Percentiles rank a stretch among this genome's conserved stretches.
These are phyloP conservation scores for Papilio demoleus DNA, from an alignment of 2,888 invertebrate species.

Conservation along the genomic window DNA sequence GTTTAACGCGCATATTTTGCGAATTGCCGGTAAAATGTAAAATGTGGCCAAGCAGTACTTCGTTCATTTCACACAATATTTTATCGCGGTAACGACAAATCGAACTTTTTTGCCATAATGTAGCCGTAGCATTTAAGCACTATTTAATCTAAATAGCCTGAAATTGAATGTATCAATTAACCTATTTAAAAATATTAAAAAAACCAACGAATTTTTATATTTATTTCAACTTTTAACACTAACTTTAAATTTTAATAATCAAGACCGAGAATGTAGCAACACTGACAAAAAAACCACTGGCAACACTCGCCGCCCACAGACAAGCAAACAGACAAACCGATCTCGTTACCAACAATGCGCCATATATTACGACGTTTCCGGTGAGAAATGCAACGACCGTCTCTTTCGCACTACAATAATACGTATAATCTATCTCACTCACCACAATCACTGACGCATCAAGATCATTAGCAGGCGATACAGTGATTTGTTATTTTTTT, in stretches of 20 bases:
- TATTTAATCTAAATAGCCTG: too few species aligned
- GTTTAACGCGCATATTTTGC: too few species aligned
- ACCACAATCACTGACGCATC: conserved; percentile 67
- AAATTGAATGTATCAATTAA: too few species aligned
- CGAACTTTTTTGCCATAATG: too few species aligned
- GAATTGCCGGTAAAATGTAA: too few species aligned
- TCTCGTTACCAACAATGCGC: conserved; percentile 82
- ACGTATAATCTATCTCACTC: conserved; percentile 53
- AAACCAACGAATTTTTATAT: too few species aligned
- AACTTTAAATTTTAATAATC: not conserved
- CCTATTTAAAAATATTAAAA: too few species aligned
- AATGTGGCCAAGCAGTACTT: too few species aligned
- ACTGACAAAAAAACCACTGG: not conserved
- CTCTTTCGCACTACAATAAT: conserved; percentile 50
- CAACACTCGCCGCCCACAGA: conserved; percentile 59
- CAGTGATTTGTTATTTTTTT: conserved; percentile 73
- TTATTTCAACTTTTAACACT: not conserved
- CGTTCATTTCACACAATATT: too few species aligned
- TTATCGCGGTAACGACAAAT: too few species aligned
- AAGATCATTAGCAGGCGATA: conserved; percentile 79
- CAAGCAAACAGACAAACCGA: conserved; percentile 71
- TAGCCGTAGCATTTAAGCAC: too few species aligned
- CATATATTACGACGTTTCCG: conserved; percentile 81
- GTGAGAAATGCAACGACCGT: conserved; percentile 64
- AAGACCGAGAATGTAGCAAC: not conserved